These are phyloP conservation scores for Cerastoderma edule DNA, from an alignment of 2,888 invertebrate genomes.

Conservation along the genomic window DNA sequence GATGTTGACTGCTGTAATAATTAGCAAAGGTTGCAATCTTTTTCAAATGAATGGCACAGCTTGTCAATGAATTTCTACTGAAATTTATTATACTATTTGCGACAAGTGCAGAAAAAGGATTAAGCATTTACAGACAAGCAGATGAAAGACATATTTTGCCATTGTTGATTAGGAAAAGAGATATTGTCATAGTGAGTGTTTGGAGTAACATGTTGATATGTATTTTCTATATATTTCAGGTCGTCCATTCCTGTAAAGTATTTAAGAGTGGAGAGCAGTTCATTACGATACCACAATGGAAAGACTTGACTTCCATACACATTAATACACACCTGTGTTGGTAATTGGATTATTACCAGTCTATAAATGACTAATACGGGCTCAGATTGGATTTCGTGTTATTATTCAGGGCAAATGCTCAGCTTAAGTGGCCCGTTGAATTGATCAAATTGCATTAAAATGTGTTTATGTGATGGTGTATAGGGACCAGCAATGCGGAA, in stretches of 20 bases:
- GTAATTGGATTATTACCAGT: slow-evolving; percentile 40
- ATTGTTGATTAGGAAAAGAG: background rate
- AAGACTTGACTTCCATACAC: background rate
- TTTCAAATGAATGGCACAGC: no score
- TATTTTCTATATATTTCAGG: background rate
- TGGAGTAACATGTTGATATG: background rate
- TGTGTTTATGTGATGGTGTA: slow-evolving; percentile 4
- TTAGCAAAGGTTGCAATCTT: no score
- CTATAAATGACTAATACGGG: slow-evolving; percentile 25
- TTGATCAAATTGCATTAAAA: slow-evolving; percentile 25
- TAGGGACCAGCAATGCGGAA: background rate
- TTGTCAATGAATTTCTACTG: no score
- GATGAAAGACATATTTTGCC: no score
- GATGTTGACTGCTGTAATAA: no score
- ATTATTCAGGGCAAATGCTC: slow-evolving; percentile 10
- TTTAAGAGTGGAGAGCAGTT: background rate
- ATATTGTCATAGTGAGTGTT: background rate
- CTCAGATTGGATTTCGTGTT: slow-evolving; percentile 29
- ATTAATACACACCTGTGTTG: slow-evolving; percentile 12
- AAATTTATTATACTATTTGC: no score
- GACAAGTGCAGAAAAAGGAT: no score
- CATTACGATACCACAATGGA: background rate
- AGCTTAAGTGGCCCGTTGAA: slow-evolving; percentile 21
- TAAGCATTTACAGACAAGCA: no score
- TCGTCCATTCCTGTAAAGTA: background rate